Percentiles rank a stretch among this genome's conserved stretches.
phyloP scores from a whole-genome alignment of 1,140 invertebrate species.

The Caligus rogercresseyi region DNA sequence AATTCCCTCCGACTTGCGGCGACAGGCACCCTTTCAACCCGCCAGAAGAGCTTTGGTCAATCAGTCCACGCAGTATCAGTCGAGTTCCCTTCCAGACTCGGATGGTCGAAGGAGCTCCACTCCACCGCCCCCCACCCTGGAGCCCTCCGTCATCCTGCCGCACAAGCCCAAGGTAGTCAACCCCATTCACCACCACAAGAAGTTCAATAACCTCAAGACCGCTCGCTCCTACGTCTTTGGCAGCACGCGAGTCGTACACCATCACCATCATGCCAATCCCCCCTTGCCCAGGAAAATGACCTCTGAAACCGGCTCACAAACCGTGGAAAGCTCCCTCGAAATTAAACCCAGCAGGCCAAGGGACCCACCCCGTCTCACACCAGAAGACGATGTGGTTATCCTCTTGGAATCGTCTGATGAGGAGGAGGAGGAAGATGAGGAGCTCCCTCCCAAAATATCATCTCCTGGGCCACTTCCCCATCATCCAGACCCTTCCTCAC shows the following conservation, averaged over 20 bases:
- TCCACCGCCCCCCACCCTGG: neutral
- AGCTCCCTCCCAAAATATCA: neutral
- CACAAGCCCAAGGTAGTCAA: neutral
- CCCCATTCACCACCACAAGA: neutral
- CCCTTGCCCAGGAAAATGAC: constrained; percentile 7
- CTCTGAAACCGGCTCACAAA: constrained; percentile 8
- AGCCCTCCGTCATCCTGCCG: neutral
- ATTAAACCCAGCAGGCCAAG: too few relatives aligned
- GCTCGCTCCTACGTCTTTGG: neutral
- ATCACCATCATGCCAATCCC: neutral
- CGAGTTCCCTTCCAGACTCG: neutral
- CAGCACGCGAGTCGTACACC: neutral
- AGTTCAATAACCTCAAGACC: neutral
- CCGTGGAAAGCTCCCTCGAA: constrained; percentile 3
- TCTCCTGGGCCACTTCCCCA: neutral
- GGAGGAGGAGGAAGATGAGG: neutral
- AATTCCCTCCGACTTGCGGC: too few relatives aligned
- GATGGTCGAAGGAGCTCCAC: too few relatives aligned
- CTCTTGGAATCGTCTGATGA: neutral
- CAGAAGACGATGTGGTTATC: neutral
- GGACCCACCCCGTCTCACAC: neutral
- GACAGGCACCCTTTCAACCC: too few relatives aligned
- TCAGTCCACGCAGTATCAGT: neutral
- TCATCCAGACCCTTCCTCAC: neutral
- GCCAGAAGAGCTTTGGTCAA: too few relatives aligned